phyloP scores from a whole-genome alignment of 2,113 vertebrate species.

The Candoia aspera region DNA sequence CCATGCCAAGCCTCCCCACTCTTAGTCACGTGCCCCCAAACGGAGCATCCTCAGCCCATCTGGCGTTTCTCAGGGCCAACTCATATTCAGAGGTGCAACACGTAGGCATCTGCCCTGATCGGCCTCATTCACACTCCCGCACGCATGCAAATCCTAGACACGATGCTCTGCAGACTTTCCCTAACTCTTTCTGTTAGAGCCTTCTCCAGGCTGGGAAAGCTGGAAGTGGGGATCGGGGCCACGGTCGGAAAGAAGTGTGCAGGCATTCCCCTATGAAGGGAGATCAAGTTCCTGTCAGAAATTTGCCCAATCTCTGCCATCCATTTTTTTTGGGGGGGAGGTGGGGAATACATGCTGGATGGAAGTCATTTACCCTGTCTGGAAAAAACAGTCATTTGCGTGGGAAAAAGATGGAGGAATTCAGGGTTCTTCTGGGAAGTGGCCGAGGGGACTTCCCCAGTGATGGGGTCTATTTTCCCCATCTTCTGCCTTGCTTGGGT shows the following conservation, averaged over 20 bases:
- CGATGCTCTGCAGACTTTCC: too few relatives aligned
- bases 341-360: constrained; percentile 28
- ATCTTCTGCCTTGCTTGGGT: constrained; percentile 72
- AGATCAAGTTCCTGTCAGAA: not conserved
- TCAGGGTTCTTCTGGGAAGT: constrained; percentile 47
- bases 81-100: too few relatives aligned
- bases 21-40: too few relatives aligned
- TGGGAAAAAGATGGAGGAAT: constrained; percentile 27
- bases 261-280: not conserved
- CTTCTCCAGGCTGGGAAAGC: too few relatives aligned
- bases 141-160: too few relatives aligned
- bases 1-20: too few relatives aligned
- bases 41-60: too few relatives aligned
- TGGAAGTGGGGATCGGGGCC: not conserved
- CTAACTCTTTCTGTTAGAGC: too few relatives aligned
- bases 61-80: too few relatives aligned
- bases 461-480: constrained; percentile 50
- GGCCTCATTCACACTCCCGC: too few relatives aligned
- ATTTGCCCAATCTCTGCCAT: not conserved
- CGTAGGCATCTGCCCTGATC: too few relatives aligned
- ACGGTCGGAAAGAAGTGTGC: too few relatives aligned
- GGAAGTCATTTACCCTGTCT: constrained; percentile 39
- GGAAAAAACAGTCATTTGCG: constrained; percentile 42
- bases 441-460: constrained; percentile 62
- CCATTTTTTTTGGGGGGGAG: not conserved